Evolutionary conservation across 2,797 vertebrate species (phyloP), one percentile per base, ranked within the genome.

Genomic region (Acanthurus tractus): DNA sequence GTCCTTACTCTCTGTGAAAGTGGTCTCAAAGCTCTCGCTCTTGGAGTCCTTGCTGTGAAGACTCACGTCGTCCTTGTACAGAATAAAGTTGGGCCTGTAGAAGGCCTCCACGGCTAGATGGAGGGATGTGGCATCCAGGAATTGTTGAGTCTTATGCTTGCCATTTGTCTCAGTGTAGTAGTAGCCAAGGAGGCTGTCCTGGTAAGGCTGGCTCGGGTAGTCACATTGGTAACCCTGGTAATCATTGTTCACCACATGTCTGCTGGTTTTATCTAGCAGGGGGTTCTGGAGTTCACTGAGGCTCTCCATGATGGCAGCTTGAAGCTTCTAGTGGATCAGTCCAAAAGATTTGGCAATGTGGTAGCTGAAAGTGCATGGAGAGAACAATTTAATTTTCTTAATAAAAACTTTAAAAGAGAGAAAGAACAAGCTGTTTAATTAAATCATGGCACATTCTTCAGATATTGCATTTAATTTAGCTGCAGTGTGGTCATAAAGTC

Each of bases 21-120:
- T 97, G 63, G 97, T 98, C 93, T 98, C 97, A 0, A 96, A 96
- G 91, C 95, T 97, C 83, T 96, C 96, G 3, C 69, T 93, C 91
- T 95, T 96, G 79, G 95, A 96, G 85, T 97, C 97, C 88, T 96
- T 97, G 90, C 94, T 94, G 83, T 96, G 96, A 54, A 96, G 93
- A 72, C 93, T 81, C 10, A 90, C 76, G 44, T 96, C 92, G 64
- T 97, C 97, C 86, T 96, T 96, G 83, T 94, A 96, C 1, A 97
- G 88, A 79, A 97, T 97, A 78, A 96, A 96, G 90, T 92, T 96
- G 38, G 97, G 97, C 57, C 96, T 90, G 1, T 97, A 98, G 91
- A 97, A 96, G 59, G 97, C 96, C 91, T 97, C 97, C 79, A 98
- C 96, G 0, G 97, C 96, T 61, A 98, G 92, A 88, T 98, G 97